Evolutionary conservation across 2,888 invertebrate genomes (phyloP).

Genomic region (Ornithoptera priamus): DNA sequence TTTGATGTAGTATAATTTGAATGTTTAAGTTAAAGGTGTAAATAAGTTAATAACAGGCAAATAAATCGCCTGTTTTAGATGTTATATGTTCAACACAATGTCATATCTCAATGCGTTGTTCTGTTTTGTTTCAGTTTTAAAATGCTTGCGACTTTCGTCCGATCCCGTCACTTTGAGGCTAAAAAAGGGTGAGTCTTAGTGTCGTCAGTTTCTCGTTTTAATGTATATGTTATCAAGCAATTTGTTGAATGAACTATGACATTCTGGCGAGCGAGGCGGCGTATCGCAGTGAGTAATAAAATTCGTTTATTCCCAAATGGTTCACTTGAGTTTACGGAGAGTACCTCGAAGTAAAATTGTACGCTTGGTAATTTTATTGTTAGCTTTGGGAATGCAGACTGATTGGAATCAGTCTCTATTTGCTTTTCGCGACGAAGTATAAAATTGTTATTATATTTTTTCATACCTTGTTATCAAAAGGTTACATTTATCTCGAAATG

Average conservation of each 20-base stretch:
- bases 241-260: slow-evolving; percentile 44
- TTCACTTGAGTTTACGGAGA: slow-evolving; percentile 56
- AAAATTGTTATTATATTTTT: neutral
- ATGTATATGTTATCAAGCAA: slow-evolving; percentile 26
- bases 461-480: neutral
- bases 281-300: slow-evolving; percentile 59
- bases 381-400: slow-evolving; percentile 48
- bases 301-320: slow-evolving; percentile 61
- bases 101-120: slow-evolving; percentile 24
- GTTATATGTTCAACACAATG: neutral
- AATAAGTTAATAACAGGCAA: no score
- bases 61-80: no score
- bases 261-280: slow-evolving; percentile 40
- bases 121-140: slow-evolving; percentile 87
- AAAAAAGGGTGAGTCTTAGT: slow-evolving; percentile 92
- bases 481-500: neutral
- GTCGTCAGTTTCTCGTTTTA: slow-evolving; percentile 25
- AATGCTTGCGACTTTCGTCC: slow-evolving; percentile 94
- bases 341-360: slow-evolving; percentile 63
- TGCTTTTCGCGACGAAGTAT: neutral
- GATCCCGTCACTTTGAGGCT: slow-evolving; percentile 94
- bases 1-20: no score
- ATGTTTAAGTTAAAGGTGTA: no score
- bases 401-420: neutral
- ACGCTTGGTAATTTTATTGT: slow-evolving; percentile 61